These are phyloP conservation scores for Athalia circularis DNA, from an alignment of 2,888 invertebrate species.

Conservation along the genomic window DNA sequence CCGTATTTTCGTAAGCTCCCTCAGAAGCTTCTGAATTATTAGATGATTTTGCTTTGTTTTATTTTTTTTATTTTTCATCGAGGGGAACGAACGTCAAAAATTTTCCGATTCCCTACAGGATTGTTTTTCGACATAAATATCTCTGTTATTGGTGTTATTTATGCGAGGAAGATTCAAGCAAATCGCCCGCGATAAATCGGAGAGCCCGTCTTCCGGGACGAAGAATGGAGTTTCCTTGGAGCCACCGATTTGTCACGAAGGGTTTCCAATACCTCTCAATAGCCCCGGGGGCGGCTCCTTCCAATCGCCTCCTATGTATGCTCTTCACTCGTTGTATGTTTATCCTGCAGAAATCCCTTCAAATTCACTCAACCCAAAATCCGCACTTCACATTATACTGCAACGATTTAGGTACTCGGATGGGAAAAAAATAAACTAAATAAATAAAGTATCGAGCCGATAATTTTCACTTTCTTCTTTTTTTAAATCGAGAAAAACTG, in stretches of 20 bases:
- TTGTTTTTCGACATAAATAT: constrained; percentile 61
- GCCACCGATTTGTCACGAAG: constrained; percentile 73
- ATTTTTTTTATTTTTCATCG: background rate
- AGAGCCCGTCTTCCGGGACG: constrained; percentile 58
- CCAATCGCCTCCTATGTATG: constrained; percentile 13
- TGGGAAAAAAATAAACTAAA: background rate
- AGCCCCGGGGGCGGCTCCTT: constrained; percentile 58
- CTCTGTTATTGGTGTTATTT: constrained; percentile 69
- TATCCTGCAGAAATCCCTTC: constrained; percentile 25
- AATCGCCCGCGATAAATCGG: constrained; percentile 69
- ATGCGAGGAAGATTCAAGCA: constrained; percentile 63
- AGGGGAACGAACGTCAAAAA: background rate
- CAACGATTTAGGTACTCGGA: background rate
- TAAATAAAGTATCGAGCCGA: background rate
- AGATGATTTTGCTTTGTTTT: no score
- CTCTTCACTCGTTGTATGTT: background rate
- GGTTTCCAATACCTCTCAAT: constrained; percentile 71
- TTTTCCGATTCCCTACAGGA: background rate
- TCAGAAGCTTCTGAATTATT: no score
- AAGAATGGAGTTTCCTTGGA: constrained; percentile 70
- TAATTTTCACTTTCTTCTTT: no score
- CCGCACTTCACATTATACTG: background rate
- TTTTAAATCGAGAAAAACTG: background rate
- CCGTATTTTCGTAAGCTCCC: no score
- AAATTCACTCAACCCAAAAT: constrained; percentile 40